phyloP scores from a whole-genome alignment of 2,888 invertebrate genomes.

The Rotaria sp. region DNA sequence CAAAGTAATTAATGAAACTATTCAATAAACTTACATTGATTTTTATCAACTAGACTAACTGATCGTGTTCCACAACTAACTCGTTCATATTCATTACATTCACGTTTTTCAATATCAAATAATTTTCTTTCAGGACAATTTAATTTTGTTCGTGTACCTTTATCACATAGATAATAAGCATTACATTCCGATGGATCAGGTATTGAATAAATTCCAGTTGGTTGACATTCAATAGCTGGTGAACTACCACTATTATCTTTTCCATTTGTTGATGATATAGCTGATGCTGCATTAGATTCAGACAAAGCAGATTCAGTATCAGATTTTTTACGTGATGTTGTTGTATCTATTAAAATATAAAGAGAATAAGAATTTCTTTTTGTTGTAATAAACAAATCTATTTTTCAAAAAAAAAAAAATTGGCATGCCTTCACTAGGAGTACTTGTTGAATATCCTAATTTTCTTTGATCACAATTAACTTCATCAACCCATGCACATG shows the following conservation, averaged over 20 bases:
- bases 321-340: neutral
- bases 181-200: constrained; percentile 31
- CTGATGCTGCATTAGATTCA: neutral
- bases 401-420: neutral
- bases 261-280: neutral
- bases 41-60: constrained; percentile 30
- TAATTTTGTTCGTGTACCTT: constrained; percentile 31
- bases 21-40: constrained; percentile 18
- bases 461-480: constrained; percentile 36
- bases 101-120: constrained; percentile 33
- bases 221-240: constrained; percentile 17
- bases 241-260: neutral
- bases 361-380: no score
- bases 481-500: constrained; percentile 34
- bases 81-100: constrained; percentile 34
- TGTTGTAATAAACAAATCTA: neutral
- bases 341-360: neutral
- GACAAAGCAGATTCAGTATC: neutral
- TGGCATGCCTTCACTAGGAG: neutral
- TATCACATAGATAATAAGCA: constrained; percentile 35
- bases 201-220: constrained; percentile 32
- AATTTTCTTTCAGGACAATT: constrained; percentile 33
- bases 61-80: constrained; percentile 35
- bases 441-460: constrained; percentile 5
- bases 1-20: neutral